Conservation (phyloP, 2,113 vertebrate genomes). For the Poicephalus meyeri region DNA sequence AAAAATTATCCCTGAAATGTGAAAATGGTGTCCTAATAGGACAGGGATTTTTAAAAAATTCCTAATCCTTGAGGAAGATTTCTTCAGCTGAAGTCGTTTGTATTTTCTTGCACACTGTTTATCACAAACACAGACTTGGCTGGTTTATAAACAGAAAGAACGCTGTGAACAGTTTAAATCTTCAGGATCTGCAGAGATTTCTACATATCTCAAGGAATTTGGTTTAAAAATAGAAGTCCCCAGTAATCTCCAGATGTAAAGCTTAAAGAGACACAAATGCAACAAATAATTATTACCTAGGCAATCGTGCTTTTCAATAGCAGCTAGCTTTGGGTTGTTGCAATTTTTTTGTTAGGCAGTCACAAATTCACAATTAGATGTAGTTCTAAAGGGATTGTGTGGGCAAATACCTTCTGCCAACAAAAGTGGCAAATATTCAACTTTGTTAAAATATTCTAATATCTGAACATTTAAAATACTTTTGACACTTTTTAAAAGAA, state of each 20-base stretch:
- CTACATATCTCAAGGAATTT: neutral
- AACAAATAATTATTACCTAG: neutral
- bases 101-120: neutral
- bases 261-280: neutral
- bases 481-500: neutral
- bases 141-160: neutral
- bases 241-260: neutral
- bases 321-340: neutral
- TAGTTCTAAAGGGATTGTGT: neutral
- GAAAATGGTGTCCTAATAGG: neutral
- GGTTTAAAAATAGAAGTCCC: neutral
- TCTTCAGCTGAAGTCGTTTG: neutral
- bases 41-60: neutral
- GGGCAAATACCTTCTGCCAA: neutral
- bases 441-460: neutral
- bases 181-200: neutral
- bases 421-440: neutral
- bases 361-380: neutral
- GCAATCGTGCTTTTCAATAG: neutral
- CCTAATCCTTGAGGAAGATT: neutral
- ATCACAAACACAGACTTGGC: neutral
- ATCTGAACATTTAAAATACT: neutral
- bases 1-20: neutral
- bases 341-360: neutral
- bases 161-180: neutral